Base-by-base conservation (phyloP, 2,113 vertebrate species). In the Paradoxurus hermaphroditus region DNA sequence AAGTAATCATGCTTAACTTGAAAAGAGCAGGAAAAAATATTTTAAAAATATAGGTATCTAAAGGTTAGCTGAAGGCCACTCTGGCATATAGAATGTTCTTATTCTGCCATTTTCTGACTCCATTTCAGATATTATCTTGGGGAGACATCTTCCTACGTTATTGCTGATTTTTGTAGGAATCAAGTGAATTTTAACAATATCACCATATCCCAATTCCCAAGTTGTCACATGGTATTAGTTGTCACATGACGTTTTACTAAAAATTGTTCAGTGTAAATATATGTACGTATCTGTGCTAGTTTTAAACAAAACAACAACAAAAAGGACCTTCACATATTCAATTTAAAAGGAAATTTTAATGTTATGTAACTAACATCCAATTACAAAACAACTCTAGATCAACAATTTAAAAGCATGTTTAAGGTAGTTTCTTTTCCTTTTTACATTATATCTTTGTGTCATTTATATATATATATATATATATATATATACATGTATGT, bases 21-120 rank as follows among this genome's bases (percentile, higher is more conserved):
- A 86, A 94, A 97, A 84, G 31, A 84, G 19, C 1, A 51, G 27
- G 53, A 95, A 56, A 95, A 92, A 29, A 8, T 62, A 79, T 36
- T 79, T 85, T 31, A 41, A 75, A 90, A 97, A 78, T 83, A 70
- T 14, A 91, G 23, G 51, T 75, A 91, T 46, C 2, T 91, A 95
- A 94, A 95, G 90, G 78, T 90, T 95, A 95, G 62, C 36, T 89
- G 82, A 96, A 96, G 89, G 51, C 23, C 51, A 94, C 5, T 49
- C 11, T 68, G 67, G 7, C 82, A 68, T 94, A 91, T 44, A 94
- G 21, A 81, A 91, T 83, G 39, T 89, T 78, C 85, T 59, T 91
- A 79, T 95, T 73, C 63, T 93, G n/a, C 59, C 10, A 16, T 86
- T 86, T 91, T 41, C 59, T 94, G 70, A 86, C 25, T 82, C 31